Evolutionary conservation across 2,113 vertebrate genomes (phyloP), one percentile per base, ranked within the genome.

Genomic region (Notothenia rossii): DNA sequence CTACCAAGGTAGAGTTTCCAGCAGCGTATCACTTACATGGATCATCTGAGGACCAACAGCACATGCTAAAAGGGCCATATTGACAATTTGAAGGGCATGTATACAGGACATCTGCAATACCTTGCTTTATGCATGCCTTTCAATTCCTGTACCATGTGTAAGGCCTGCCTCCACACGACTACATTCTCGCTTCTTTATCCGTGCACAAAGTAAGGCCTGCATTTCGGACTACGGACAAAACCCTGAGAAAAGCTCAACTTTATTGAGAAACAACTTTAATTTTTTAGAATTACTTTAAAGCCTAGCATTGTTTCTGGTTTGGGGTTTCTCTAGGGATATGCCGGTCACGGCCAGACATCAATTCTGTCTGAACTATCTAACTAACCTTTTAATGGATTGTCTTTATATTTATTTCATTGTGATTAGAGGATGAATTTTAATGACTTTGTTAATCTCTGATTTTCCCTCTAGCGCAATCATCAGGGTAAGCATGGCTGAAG

Each of bases 21-120:
- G 67, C 10, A 0, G 51, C 78, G 87, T 88, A 89, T 91, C 79
- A 72, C 67, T 91, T 88, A 87, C 90, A 75, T 3, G 72, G 80
- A 71, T 86, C 80, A 85, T 36, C 79, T 40, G 60, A 72, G 77
- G 54, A 82, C 13, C 29, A 1, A 36, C 45, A 53, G 60, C 62
- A 59, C 71, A 82, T 78, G 33, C 83, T 79, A 59, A 77, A 70
- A 83, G 36, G 53, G 18, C 74, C 65, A 62, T 72, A 81, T 80
- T 70, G 85, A 72, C n/a, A 56, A 36, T 5, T 29, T 68, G 22
- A 87, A 84, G 90, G 72, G 17, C 74, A 75, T 83, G 79, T 65
- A 43, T 64, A 54, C 36, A 14, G 58, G 46, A 48, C 60, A 50
- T 76, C 14, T 33, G 65, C 45, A 8, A 43, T 71, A 68, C 56